Percentiles rank a stretch among this genome's conserved stretches.
Evolutionary conservation across 2,888 invertebrate genomes (phyloP).

Genomic region (Chalcosyrphus nemorum): DNA sequence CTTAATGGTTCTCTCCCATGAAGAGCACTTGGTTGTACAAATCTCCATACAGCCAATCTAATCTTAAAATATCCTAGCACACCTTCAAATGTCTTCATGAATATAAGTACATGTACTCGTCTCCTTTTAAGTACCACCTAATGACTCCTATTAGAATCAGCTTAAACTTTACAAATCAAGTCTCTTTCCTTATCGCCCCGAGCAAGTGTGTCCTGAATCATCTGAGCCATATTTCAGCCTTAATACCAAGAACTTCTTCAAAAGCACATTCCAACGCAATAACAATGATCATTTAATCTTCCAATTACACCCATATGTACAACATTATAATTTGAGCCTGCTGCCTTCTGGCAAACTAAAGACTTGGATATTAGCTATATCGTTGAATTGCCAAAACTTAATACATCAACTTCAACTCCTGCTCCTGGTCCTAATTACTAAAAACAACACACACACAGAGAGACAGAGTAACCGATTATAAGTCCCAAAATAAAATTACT

Average conservation of each 20-base stretch:
- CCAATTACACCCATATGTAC: not conserved
- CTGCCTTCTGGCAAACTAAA: not conserved
- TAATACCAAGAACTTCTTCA: not conserved
- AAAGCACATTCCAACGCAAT: conserved; percentile 3
- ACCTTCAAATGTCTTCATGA: too few relatives aligned
- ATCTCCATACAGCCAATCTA: too few relatives aligned
- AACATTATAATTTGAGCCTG: not conserved
- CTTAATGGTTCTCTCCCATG: too few relatives aligned
- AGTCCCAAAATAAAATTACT: conserved; percentile 21
- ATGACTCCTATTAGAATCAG: too few relatives aligned
- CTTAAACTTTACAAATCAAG: too few relatives aligned
- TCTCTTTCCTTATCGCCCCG: too few relatives aligned
- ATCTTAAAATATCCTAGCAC: too few relatives aligned
- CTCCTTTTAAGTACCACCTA: too few relatives aligned
- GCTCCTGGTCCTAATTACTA: conserved; percentile 50
- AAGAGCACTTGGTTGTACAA: too few relatives aligned
- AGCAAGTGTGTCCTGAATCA: too few relatives aligned
- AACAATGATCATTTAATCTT: conserved; percentile 7
- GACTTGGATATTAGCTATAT: conserved; percentile 10
- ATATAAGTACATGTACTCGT: too few relatives aligned
- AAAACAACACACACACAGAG: conserved; percentile 46
- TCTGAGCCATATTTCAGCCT: not conserved
- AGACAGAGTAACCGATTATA: too few relatives aligned
- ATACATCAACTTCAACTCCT: conserved; percentile 7
- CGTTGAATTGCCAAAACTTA: conserved; percentile 30